These are phyloP conservation scores for Anticlea derivata DNA, from an alignment of 2,888 invertebrate species.

Conservation along the genomic window DNA sequence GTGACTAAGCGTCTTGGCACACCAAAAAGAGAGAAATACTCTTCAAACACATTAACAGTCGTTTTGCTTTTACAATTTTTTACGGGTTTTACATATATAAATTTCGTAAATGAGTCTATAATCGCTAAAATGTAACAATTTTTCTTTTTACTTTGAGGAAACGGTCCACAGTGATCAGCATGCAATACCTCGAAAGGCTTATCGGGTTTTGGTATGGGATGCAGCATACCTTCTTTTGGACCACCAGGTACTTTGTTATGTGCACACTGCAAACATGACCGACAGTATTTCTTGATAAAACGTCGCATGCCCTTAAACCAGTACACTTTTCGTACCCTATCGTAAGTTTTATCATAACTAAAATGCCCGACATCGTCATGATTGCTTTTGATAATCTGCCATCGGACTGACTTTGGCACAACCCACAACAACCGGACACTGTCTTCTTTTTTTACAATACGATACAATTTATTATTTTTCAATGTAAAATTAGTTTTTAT, in stretches of 20 bases:
- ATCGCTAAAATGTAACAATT: not conserved
- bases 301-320: not conserved
- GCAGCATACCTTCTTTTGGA: not conserved
- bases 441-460: too few relatives aligned
- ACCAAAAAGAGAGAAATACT: not conserved
- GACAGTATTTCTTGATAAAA: not conserved
- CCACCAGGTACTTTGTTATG: not conserved
- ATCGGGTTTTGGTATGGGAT: not conserved
- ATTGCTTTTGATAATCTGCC: not conserved
- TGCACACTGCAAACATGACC: not conserved
- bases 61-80: not conserved
- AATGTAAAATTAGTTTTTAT: not conserved
- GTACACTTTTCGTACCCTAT: not conserved
- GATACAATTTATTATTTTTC: too few relatives aligned
- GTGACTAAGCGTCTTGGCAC: not conserved
- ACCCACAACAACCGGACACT: too few relatives aligned
- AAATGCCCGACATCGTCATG: conserved; percentile 2
- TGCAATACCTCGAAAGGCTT: not conserved
- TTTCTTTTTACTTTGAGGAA: not conserved
- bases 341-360: not conserved
- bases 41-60: not conserved
- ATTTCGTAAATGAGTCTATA: not conserved
- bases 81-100: not conserved
- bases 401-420: not conserved
- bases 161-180: not conserved